Evolutionary conservation across 2,113 vertebrate species (phyloP), one percentile per base, ranked within the genome.

Genomic region (Ibidorhyncha struthersii): DNA sequence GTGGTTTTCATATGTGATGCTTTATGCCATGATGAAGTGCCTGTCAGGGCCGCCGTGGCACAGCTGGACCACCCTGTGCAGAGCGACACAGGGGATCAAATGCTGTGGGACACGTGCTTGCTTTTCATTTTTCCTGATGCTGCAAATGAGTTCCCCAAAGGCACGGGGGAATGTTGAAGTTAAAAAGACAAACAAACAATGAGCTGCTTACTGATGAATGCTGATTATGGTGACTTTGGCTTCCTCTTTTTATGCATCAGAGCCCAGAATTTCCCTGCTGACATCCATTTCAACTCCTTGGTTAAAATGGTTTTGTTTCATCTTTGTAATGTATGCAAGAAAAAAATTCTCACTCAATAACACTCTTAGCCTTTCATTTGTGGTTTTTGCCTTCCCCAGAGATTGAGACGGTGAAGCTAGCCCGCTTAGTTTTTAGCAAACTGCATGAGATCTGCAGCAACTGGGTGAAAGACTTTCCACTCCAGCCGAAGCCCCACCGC

Each of bases 391-490:
- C 92, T 88, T 96, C 97, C 96, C 56, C 96, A 99, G 99, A 99
- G 98, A 98, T 99, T 7, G 99, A 99, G 82, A 98, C 99, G 0
- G 98, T 99, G 97, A 99, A 99, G 97, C 78, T 99, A 90, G 99
- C 99, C 70, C 98, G 99, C 59, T 97, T 99, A 45, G 98, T 99
- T 84, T 99, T 99, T 80, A 99, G 98, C 95, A 99, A 98, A 88
- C 98, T 99, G 53, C 99, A 99, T 8, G 99, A 99, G 81, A 98
- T 98, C 72, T 99, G 99, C 98, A 99, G 99, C 97, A 98, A 94
- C 61, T 99, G 99, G 99, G 97, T 99, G 96, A 99, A 99, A 86
- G 99, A 99, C 55, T 98, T 99, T 86, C 99, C 99, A 3, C 98
- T 98, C 83, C 99, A 97, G 82, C 98, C 98, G 16, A 99, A 99